A percentile compares a stretch with the other conserved stretches of the same genome.
These are phyloP conservation scores for Masticophis lateralis DNA, from an alignment of 2,797 vertebrate species.

Conservation along the genomic window DNA sequence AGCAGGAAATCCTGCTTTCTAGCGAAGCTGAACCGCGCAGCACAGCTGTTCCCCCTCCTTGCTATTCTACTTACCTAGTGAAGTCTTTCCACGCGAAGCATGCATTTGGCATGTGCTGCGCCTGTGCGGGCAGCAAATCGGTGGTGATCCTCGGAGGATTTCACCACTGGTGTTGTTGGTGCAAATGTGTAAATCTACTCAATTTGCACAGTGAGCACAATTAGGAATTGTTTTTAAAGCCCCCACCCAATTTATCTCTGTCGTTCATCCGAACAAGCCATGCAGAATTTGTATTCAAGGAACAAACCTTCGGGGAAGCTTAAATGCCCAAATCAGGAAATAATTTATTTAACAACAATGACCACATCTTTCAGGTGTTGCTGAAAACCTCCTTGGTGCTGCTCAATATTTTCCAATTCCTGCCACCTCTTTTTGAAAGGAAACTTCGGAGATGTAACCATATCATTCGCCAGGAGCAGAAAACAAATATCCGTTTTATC, in stretches of 20 bases:
- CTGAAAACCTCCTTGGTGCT: background rate
- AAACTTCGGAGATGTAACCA: slow-evolving; percentile 42
- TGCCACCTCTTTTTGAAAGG: background rate
- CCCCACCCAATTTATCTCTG: background rate
- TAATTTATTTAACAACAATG: background rate
- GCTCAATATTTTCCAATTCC: no score
- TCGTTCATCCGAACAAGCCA: background rate
- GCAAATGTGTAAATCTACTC: background rate
- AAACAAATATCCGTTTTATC: slow-evolving; percentile 44
- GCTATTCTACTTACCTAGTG: no score
- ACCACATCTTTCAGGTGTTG: slow-evolving; percentile 44
- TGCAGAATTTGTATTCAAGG: background rate
- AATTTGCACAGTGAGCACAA: background rate
- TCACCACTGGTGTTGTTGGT: no score
- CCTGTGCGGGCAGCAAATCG: no score
- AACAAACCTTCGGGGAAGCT: background rate
- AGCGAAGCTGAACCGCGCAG: no score
- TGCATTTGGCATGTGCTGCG: no score
- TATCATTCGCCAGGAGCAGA: slow-evolving; percentile 23
- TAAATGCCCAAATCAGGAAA: background rate
- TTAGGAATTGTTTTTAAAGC: background rate
- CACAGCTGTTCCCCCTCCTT: no score
- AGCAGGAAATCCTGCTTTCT: no score
- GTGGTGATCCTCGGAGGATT: no score
- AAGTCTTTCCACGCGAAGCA: no score